Evolutionary conservation across 2,113 vertebrate genomes (phyloP), one percentile per base, ranked within the genome.

Genomic region (Nestor notabilis): DNA sequence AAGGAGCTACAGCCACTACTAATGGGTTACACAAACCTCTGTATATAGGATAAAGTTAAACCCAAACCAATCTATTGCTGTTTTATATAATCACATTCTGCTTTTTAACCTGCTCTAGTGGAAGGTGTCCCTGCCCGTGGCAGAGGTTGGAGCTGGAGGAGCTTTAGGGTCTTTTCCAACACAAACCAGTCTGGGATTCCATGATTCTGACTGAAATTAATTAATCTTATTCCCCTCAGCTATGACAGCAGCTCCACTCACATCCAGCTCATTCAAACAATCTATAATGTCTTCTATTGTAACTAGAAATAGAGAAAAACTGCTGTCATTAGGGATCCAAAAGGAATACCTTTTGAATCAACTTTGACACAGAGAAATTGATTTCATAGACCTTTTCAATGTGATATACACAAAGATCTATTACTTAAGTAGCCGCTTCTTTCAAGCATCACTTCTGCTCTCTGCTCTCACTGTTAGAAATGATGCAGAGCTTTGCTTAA

Each of bases 141-240:
- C 19, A 13, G 55, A 31, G 31, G 19, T 56, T 56, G 55, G 55
- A 9, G 0, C 33, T n/a, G 55, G 55, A n/a, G 0, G 55, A 4
- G 8, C 33, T 58, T 33, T 58, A 23, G n/a, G 20, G 19, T 56
- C 33, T 31, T 3, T 56, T 56, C 29, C 31, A 56, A n/a, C 33
- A 1, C 5, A 21, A 21, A 56, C 33, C 18, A 23, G 11, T 4
- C 55, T n/a, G 29, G 19, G 31, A 14, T 21, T n/a, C 55, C 6
- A n/a, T n/a, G 12, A 21, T n/a, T 72, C 41, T n/a, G 65, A 20
- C 12, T 63, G n/a, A 65, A 70, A 81, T 50, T 13, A 28, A 53
- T 72, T 77, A 33, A 10, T 15, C 37, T 65, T 10, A n/a, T 56
- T 77, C 78, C 35, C 52, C 66, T 74, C 53, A 77, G 52, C 58